A percentile compares a stretch with the other conserved stretches of the same genome.
phyloP scores from a whole-genome alignment of 1,140 invertebrate species.

The Oryctes rhinoceros region DNA sequence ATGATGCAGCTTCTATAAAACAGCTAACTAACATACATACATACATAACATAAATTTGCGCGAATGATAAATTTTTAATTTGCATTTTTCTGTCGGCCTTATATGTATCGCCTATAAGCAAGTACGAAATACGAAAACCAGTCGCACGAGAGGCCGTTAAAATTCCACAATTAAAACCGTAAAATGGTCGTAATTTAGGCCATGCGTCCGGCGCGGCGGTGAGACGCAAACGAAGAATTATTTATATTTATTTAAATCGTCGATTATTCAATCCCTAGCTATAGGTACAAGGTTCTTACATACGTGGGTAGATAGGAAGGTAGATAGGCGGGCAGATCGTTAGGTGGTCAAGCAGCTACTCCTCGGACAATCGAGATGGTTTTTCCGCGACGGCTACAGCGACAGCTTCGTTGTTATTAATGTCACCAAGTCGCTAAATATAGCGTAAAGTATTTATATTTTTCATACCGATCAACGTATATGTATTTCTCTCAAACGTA shows the following conservation, averaged over 20 bases:
- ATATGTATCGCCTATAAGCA: background rate
- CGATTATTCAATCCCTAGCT: background rate
- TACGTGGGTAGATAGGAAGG: background rate
- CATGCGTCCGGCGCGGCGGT: background rate
- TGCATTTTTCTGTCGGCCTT: background rate
- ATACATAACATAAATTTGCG: background rate
- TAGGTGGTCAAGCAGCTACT: too few species aligned
- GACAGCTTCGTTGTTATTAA: too few species aligned
- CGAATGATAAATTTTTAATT: constrained; percentile 1
- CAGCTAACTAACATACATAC: background rate
- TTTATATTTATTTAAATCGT: constrained; percentile 22
- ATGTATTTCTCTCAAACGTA: too few species aligned
- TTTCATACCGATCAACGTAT: too few species aligned
- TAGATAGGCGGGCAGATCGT: background rate
- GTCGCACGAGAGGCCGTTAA: constrained; percentile 19
- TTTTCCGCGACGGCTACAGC: too few species aligned
- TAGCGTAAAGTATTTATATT: too few species aligned
- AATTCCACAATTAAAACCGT: constrained; percentile 27
- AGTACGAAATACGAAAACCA: constrained; percentile 20
- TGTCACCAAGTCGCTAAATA: too few species aligned
- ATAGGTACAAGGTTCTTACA: background rate
- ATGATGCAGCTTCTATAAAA: too few species aligned
- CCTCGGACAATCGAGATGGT: too few species aligned
- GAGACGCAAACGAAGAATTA: background rate
- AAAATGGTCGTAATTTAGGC: constrained; percentile 18